A percentile compares a stretch with the other conserved stretches of the same genome.
Evolutionary conservation across 2,888 invertebrate genomes (phyloP).

Genomic region (Acrobasis repandana): DNA sequence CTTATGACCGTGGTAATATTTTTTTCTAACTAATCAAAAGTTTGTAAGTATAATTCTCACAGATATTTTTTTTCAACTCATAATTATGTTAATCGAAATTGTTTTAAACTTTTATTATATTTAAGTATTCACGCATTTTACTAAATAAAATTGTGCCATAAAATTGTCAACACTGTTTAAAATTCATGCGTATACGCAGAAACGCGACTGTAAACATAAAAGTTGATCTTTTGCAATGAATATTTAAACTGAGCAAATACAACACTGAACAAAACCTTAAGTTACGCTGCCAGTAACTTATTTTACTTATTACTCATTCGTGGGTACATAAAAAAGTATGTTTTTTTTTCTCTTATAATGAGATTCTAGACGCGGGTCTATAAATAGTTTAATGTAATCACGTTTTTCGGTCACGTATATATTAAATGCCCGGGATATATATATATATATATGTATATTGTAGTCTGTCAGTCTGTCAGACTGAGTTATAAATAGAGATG

Average conservation of each 20-base stretch:
- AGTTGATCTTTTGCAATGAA: conserved; percentile 33
- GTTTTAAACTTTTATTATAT: not conserved
- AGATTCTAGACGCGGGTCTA: conserved; percentile 24
- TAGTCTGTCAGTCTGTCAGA: not conserved
- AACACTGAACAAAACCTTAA: conserved; percentile 40
- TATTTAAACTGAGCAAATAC: conserved; percentile 43
- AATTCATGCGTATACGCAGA: conserved; percentile 15
- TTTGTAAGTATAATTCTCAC: too few species aligned
- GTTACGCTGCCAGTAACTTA: conserved; percentile 38
- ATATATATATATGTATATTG: not conserved
- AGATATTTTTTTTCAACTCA: too few species aligned
- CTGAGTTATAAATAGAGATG: not conserved
- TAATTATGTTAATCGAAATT: not conserved
- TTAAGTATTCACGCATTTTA: conserved; percentile 2
- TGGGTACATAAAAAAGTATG: conserved; percentile 32
- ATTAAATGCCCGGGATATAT: not conserved
- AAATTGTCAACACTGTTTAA: conserved; percentile 16
- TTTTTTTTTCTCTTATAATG: conserved; percentile 18
- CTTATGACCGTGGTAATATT: too few species aligned
- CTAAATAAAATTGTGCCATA: conserved; percentile 3
- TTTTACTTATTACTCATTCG: conserved; percentile 38
- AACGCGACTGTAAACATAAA: conserved; percentile 25
- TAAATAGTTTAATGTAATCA: conserved; percentile 15
- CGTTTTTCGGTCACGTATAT: not conserved
- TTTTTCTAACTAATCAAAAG: too few species aligned